Conservation (phyloP, 1,140 invertebrate species). For the Leptinotarsa lineolata region DNA sequence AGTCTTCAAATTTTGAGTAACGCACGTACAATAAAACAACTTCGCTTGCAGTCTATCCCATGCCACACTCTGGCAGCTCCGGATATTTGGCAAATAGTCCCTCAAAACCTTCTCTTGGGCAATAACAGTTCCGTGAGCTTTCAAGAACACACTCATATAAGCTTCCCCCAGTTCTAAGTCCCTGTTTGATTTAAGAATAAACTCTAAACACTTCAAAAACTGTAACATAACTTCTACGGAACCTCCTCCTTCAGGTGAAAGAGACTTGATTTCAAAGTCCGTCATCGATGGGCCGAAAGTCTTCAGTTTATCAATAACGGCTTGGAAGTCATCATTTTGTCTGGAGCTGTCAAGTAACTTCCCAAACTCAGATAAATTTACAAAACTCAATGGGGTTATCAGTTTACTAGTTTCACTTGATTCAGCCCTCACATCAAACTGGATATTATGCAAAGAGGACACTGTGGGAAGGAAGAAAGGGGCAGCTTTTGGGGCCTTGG, state of each 20-base stretch:
- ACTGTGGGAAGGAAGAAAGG: slow-evolving; percentile 96
- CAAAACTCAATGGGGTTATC: slow-evolving; percentile 61
- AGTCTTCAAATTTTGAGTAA: slow-evolving; percentile 74
- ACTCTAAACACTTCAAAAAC: slow-evolving; percentile 79
- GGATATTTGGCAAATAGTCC: slow-evolving; percentile 63
- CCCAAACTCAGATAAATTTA: slow-evolving; percentile 70
- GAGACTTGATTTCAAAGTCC: slow-evolving; percentile 85
- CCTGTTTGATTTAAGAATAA: slow-evolving; percentile 73
- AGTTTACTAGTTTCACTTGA: slow-evolving; percentile 59
- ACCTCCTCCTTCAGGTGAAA: slow-evolving; percentile 74
- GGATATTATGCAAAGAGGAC: slow-evolving; percentile 73
- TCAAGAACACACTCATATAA: slow-evolving; percentile 90
- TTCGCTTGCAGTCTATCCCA: slow-evolving; percentile 74
- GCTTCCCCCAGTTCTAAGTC: slow-evolving; percentile 93
- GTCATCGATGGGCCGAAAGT: slow-evolving; percentile 81
- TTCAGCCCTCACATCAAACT: slow-evolving; percentile 74
- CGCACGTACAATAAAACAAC: slow-evolving; percentile 77
- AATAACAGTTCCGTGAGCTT: slow-evolving; percentile 75
- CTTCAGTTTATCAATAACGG: slow-evolving; percentile 77
- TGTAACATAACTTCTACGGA: slow-evolving; percentile 71
- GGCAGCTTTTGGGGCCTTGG: slow-evolving; percentile 80
- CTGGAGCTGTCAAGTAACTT: slow-evolving; percentile 61
- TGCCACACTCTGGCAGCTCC: slow-evolving; percentile 61
- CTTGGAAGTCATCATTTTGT: slow-evolving; percentile 59
- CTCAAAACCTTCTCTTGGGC: slow-evolving; percentile 63